Conservation (phyloP, 1,140 invertebrate species). For the Myzus persicae region DNA sequence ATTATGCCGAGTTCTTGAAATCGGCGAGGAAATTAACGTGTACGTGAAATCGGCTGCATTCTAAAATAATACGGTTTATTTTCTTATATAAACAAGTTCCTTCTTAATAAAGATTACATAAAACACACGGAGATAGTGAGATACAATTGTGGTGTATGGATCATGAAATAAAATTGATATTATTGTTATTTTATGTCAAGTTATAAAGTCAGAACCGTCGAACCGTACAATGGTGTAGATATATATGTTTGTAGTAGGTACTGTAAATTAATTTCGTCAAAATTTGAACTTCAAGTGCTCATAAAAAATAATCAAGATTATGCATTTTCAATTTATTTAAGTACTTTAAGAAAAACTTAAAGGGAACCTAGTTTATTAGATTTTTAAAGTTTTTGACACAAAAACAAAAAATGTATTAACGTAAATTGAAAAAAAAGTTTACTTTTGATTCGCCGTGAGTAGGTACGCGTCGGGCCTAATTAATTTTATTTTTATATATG, state of each 20-base stretch:
- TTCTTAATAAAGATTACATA: too few relatives aligned
- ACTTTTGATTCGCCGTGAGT: neutral
- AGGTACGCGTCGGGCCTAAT: neutral
- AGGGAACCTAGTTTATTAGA: neutral
- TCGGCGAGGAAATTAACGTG: too few relatives aligned
- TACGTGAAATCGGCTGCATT: neutral
- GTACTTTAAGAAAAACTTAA: neutral
- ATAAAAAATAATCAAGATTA: neutral
- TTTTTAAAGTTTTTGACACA: neutral
- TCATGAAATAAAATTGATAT: neutral
- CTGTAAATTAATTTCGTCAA: neutral
- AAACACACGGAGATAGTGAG: neutral
- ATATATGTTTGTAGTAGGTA: neutral
- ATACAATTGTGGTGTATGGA: neutral
- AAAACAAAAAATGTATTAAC: neutral
- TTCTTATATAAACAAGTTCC: neutral
- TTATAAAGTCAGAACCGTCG: neutral
- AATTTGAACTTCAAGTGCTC: neutral
- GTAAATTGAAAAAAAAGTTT: neutral
- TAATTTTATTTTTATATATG: neutral
- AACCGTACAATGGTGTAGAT: neutral
- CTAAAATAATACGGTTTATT: neutral
- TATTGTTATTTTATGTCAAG: neutral
- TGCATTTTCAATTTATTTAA: neutral
- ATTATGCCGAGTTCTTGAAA: neutral